Evolutionary conservation across 1,140 invertebrate genomes (phyloP), one percentile per base, ranked within the genome.

Genomic region (Cydia splendana): DNA sequence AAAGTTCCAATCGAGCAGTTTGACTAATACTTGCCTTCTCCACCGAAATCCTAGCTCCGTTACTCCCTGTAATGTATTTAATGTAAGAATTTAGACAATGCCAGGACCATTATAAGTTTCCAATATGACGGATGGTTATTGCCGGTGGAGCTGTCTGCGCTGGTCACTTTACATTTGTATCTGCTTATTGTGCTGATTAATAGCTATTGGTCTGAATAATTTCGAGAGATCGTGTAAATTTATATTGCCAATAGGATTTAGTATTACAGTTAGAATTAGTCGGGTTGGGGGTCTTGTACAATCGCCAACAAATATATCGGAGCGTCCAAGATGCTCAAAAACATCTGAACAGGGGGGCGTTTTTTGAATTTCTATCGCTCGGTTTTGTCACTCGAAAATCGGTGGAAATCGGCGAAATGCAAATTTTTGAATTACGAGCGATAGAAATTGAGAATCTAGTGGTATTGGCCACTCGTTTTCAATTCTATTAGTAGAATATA

Each of bases 21-120:
- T 24, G 24, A 24, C 24, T 24, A 24, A 24, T 24, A 24, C 24
- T 24, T 30, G 67, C 67, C 67, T 18, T n/a, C 28, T 71, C 67
- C 34, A 42, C 28, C 38, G 15, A n/a, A 18, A 4, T 71, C 67
- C 4, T 71, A 9, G 1, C n/a, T 71, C n/a, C 13, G 1, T n/a
- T 10, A 38, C 28, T n/a, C 2, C 34, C 53, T 57, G 74, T 76
- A 78, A 77, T 79, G 76, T 77, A 82, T 81, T 80, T 78, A 73
- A 81, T 81, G 80, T 77, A 77, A 79, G 81, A 81, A 82, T 82
- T 78, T 74, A 82, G 78, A 78, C 78, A 82, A 65, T 65, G 65
- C 75, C 53, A 62, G 57, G 57, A 24, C 57, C 67, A 71, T 71
- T 71, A 71, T 71, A 71, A 71, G 67, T 71, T 38, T 20, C 67